Conservation (phyloP, 2,797 vertebrate species). For the Poecilia picta region DNA sequence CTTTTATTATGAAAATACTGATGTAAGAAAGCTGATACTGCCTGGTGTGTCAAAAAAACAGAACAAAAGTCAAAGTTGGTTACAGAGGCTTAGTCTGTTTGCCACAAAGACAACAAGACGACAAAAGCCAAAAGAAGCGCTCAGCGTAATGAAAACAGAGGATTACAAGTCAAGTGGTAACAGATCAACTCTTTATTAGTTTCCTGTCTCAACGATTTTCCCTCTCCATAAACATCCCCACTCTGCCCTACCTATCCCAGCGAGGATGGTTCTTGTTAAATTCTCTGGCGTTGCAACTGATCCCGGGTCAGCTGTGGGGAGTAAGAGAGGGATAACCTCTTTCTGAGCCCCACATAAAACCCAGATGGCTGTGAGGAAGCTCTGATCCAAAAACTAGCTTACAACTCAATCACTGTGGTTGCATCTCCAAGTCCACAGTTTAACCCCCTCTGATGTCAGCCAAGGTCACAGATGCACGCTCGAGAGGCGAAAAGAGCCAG, state of each 20-base stretch:
- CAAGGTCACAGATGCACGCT: slow-evolving; percentile 79
- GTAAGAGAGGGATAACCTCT: slow-evolving; percentile 72
- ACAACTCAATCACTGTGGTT: slow-evolving; percentile 72
- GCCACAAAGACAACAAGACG: slow-evolving; percentile 29
- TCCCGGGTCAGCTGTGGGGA: slow-evolving; percentile 79
- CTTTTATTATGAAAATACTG: slow-evolving; percentile 50
- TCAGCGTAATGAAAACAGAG: slow-evolving; percentile 31
- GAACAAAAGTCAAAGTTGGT: slow-evolving; percentile 23
- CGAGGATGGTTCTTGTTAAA: slow-evolving; percentile 52
- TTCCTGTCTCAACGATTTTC: slow-evolving; percentile 46
- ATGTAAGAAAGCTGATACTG: slow-evolving; percentile 26
- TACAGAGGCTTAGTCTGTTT: slow-evolving; percentile 29
- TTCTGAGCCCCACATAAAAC: slow-evolving; percentile 63
- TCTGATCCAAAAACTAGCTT: slow-evolving; percentile 73
- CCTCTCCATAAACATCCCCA: slow-evolving; percentile 32
- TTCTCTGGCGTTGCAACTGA: slow-evolving; percentile 65
- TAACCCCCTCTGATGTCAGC: slow-evolving; percentile 72
- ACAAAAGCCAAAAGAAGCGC: slow-evolving; percentile 24
- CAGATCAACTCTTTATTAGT: slow-evolving; percentile 54
- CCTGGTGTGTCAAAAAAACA: slow-evolving; percentile 17
- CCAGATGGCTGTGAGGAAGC: slow-evolving; percentile 73
- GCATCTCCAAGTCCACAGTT: slow-evolving; percentile 75
- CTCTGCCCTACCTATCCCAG: slow-evolving; percentile 41
- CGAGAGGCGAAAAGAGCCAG: slow-evolving; percentile 69
- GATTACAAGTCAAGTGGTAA: slow-evolving; percentile 46